phyloP scores from a whole-genome alignment of 2,113 vertebrate species.

The Tachysurus vachellii region DNA sequence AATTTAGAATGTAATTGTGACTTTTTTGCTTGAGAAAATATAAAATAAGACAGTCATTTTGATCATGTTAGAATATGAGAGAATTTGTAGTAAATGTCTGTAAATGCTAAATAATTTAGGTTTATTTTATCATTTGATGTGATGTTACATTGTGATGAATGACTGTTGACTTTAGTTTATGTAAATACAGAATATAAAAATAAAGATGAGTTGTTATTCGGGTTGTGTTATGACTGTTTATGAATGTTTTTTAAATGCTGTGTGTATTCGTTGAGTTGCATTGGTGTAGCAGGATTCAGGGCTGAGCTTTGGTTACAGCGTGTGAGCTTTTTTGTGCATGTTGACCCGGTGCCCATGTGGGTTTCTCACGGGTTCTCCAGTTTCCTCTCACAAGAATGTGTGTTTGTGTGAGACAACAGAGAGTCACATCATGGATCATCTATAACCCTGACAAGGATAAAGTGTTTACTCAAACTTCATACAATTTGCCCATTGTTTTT shows the following conservation, averaged over 20 bases:
- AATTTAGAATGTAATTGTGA: constrained; percentile 57
- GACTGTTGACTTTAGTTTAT: background rate
- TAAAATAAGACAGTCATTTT: constrained; percentile 58
- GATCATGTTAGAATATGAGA: constrained; percentile 62
- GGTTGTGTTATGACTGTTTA: background rate
- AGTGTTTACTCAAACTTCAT: background rate
- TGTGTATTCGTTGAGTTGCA: too few relatives aligned
- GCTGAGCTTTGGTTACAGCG: background rate
- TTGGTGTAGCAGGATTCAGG: background rate
- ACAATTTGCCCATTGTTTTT: background rate
- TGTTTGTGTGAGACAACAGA: background rate
- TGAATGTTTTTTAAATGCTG: background rate
- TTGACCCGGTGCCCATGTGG: background rate
- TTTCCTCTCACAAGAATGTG: background rate
- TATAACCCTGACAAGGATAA: background rate
- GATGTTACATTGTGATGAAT: constrained; percentile 65
- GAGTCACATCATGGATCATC: background rate
- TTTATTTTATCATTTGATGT: constrained; percentile 68
- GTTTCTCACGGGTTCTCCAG: background rate
- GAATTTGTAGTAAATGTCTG: constrained; percentile 57
- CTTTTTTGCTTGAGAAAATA: constrained; percentile 51
- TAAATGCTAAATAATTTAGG: constrained; percentile 62
- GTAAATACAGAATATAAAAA: constrained; percentile 19
- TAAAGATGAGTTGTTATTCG: background rate
- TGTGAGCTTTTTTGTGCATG: background rate